Percentiles rank a stretch among this genome's conserved stretches.
phyloP scores from a whole-genome alignment of 1,140 invertebrate genomes.

The Camponotus vicinus region DNA sequence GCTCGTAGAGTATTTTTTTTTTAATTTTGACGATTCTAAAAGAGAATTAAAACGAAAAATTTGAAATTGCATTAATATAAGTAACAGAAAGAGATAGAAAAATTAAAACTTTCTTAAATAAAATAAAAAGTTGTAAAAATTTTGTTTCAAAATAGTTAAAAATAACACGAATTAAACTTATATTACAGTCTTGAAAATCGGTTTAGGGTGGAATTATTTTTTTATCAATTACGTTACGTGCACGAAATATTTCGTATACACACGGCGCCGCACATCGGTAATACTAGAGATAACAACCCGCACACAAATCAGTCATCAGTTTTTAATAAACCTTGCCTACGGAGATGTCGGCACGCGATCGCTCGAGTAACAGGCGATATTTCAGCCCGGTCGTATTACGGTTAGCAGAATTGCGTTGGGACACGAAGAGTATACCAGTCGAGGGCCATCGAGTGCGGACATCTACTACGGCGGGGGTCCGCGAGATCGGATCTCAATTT shows the following conservation, averaged over 20 bases:
- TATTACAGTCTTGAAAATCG: not conserved
- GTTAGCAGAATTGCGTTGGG: not conserved
- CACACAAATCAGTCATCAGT: conserved; percentile 46
- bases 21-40: not conserved
- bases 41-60: not conserved
- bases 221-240: conserved; percentile 31
- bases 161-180: not conserved
- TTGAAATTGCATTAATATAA: not conserved
- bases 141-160: not conserved
- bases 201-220: not conserved
- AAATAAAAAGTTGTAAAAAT: conserved; percentile 9
- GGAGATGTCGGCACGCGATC: conserved; percentile 34
- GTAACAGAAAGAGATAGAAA: not conserved
- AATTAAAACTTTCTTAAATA: not conserved
- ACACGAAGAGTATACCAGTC: conserved; percentile 19
- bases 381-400: conserved; percentile 47
- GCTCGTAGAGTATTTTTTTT: too few relatives aligned
- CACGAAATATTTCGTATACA: not conserved
- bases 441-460: not conserved
- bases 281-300: conserved; percentile 7
- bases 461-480: not conserved
- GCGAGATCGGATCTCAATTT: conserved; percentile 47
- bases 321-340: conserved; percentile 51
- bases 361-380: conserved; percentile 40
- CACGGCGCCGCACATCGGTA: not conserved